Evolutionary conservation across 2,888 invertebrate genomes (phyloP), one percentile per base, ranked within the genome.

Genomic region (Pyrocoelia pectoralis): DNA sequence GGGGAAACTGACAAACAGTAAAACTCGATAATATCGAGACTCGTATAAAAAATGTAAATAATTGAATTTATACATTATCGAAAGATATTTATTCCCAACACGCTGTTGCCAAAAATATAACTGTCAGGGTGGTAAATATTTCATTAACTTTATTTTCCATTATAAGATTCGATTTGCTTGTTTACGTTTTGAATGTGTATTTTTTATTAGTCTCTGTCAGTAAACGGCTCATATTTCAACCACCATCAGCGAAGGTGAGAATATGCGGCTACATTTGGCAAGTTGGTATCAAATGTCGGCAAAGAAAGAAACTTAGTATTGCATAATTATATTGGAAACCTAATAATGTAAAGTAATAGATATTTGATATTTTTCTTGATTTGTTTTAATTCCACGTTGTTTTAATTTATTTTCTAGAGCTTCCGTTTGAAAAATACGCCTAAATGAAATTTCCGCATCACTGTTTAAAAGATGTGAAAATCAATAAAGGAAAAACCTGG

Each of bases 171-270:
- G 41, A 43, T 43, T 43, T 43, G 15, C 13, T 50, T 28, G 50
- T 28, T 50, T 50, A 17, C 19, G 19, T 48, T 48, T 48, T 48
- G n/a, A 48, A 18, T 19, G 50, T 8, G 12, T 24, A 28, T 14
- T 28, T 52, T 52, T 24, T 51, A 51, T 50, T 50, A 50, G 14
- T 8, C 14, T 8, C 24, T 13, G 28, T 14, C 28, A 28, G 10
- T 28, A 17, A 28, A n/a, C 18, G 46, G 46, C 33, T 59, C 38
- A 33, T 52, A 59, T 59, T 59, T 53, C 52, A 56, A 53, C 52
- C 46, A 38, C 59, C 48, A 38, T 38, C 14, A 49, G 48, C 48
- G 48, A 49, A 54, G 55, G 55, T 60, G 60, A 60, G 48, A 49
- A 54, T 54, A 50, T 49, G 49, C 46, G 52, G 43, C 52, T 52